Conservation (phyloP, 1,140 invertebrate species). For the Platyura marginata region DNA sequence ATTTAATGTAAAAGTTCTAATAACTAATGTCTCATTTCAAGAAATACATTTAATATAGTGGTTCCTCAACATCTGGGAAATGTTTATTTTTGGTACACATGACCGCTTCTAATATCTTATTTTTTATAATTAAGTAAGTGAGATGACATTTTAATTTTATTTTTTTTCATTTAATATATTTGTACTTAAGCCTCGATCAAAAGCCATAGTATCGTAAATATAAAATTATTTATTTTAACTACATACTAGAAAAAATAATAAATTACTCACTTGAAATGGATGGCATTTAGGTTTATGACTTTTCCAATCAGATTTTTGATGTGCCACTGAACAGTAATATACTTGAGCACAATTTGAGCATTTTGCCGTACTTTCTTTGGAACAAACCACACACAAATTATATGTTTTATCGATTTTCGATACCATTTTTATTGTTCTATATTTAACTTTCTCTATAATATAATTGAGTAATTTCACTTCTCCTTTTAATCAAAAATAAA, state of each 20-base stretch:
- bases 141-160: background rate
- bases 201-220: background rate
- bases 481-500: no score
- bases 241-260: no score
- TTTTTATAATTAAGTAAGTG: background rate
- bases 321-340: conserved; percentile 52
- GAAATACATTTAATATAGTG: no score
- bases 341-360: conserved; percentile 48
- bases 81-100: no score
- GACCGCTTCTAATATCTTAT: background rate
- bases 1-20: no score
- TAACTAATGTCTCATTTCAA: no score
- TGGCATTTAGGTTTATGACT: conserved; percentile 41
- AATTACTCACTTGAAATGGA: conserved; percentile 35
- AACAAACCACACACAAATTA: conserved; percentile 3
- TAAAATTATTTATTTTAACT: conserved; percentile 15
- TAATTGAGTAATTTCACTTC: no score
- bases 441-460: no score
- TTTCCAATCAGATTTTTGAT: conserved; percentile 60
- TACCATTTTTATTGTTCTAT: no score
- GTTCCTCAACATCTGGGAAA: no score
- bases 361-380: conserved; percentile 21
- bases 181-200: background rate
- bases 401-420: no score
- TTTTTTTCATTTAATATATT: conserved; percentile 2